phyloP scores from a whole-genome alignment of 2,797 vertebrate species.

The Eurystomus glaucurus region DNA sequence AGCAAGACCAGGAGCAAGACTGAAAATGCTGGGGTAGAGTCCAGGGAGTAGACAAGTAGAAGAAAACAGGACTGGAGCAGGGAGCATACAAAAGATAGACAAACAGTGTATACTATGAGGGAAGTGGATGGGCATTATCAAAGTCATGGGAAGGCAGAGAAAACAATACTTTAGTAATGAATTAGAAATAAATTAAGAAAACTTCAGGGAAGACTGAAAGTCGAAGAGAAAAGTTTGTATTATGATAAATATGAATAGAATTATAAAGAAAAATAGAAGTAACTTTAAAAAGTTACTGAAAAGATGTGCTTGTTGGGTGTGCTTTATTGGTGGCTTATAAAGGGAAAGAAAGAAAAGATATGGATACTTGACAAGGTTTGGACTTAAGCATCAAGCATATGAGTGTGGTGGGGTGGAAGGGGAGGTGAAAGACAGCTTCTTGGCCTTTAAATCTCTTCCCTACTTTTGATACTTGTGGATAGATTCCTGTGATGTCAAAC shows the following conservation, averaged over 20 bases:
- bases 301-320: not conserved
- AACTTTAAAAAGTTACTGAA: too few species aligned
- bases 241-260: not conserved
- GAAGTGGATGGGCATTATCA: not conserved
- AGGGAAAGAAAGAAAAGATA: too few species aligned
- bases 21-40: not conserved
- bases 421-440: not conserved
- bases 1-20: not conserved
- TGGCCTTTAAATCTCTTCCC: not conserved
- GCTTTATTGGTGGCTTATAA: not conserved
- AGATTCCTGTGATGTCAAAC: not conserved
- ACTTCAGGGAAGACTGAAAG: not conserved
- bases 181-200: not conserved
- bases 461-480: not conserved
- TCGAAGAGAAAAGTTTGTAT: not conserved
- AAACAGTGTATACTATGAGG: not conserved
- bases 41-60: not conserved
- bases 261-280: not conserved
- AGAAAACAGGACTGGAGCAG: not conserved
- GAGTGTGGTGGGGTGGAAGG: not conserved
- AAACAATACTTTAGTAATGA: not conserved
- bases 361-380: not conserved
- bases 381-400: not conserved
- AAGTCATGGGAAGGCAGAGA: not conserved
- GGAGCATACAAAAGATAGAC: not conserved